Percentiles rank a stretch among this genome's conserved stretches.
These are phyloP conservation scores for Callithrix jacchus DNA, from an alignment of 2,113 vertebrate species.

Conservation along the genomic window DNA sequence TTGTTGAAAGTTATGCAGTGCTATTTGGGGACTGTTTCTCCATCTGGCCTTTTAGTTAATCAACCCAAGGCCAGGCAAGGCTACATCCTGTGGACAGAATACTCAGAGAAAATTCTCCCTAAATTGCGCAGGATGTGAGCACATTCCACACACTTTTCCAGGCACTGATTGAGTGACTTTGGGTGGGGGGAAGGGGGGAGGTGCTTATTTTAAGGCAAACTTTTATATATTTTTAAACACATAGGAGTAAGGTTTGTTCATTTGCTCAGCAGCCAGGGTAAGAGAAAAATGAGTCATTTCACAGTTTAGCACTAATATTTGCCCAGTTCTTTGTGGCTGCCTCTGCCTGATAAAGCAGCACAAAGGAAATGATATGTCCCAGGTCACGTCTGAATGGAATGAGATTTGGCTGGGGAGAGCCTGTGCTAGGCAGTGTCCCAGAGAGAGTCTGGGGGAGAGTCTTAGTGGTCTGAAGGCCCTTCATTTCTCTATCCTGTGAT, in stretches of 20 bases:
- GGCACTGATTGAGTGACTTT: neutral
- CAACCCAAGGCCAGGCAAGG: slow-evolving; percentile 1
- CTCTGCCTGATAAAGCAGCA: neutral
- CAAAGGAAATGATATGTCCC: neutral
- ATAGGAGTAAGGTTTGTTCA: neutral
- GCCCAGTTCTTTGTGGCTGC: neutral
- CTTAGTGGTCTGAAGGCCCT: neutral
- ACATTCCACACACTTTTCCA: neutral
- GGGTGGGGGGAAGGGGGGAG: neutral
- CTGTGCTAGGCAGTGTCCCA: no score
- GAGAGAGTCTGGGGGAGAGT: neutral
- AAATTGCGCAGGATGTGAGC: neutral
- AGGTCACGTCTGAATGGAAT: neutral
- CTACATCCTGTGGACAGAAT: neutral
- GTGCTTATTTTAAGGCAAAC: slow-evolving; percentile 37
- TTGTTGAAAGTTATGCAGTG: neutral
- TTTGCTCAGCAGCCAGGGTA: neutral
- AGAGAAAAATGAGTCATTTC: neutral
- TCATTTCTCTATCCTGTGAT: neutral
- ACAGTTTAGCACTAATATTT: neutral
- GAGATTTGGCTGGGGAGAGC: neutral
- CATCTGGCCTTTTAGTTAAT: neutral
- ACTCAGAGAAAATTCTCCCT: neutral
- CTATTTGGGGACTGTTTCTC: neutral
- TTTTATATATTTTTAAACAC: neutral